These are phyloP conservation scores for Troides oblongomaculatus DNA, from an alignment of 2,888 invertebrate genomes.

Conservation along the genomic window DNA sequence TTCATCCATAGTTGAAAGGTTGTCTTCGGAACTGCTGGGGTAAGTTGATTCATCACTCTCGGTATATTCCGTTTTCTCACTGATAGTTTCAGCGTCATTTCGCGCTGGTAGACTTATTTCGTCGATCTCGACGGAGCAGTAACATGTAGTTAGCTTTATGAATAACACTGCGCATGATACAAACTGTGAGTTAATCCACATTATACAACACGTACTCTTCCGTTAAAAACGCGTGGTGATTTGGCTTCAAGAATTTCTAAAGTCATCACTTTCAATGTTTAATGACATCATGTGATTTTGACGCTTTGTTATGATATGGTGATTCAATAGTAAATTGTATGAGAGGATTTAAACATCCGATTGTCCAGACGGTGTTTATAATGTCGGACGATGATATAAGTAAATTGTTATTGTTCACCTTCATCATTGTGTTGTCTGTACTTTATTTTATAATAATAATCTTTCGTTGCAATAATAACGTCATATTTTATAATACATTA, in stretches of 20 bases:
- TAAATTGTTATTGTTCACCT: slow-evolving; percentile 1
- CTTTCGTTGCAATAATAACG: background rate
- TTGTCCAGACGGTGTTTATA: slow-evolving; percentile 16
- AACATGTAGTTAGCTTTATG: slow-evolving; percentile 2
- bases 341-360: slow-evolving; percentile 15
- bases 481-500: background rate
- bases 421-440: slow-evolving; percentile 3
- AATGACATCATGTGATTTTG: slow-evolving; percentile 14
- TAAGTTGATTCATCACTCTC: slow-evolving; percentile 3
- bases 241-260: slow-evolving; percentile 1
- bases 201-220: slow-evolving; percentile 11
- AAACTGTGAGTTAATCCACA: slow-evolving; percentile 14
- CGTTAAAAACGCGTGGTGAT: slow-evolving; percentile 8
- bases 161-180: slow-evolving; percentile 11
- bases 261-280: slow-evolving; percentile 1
- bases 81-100: slow-evolving; percentile 6
- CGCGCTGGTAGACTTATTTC: background rate
- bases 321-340: slow-evolving; percentile 20
- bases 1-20: slow-evolving; percentile 2
- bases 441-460: slow-evolving; percentile 19
- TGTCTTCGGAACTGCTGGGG: background rate
- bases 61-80: slow-evolving; percentile 10
- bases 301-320: slow-evolving; percentile 17
- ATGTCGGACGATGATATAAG: slow-evolving; percentile 13
- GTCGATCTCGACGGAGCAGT: slow-evolving; percentile 1